These are phyloP conservation scores for Lerista edwardsae DNA, from an alignment of 2,797 vertebrate species.

Conservation along the genomic window DNA sequence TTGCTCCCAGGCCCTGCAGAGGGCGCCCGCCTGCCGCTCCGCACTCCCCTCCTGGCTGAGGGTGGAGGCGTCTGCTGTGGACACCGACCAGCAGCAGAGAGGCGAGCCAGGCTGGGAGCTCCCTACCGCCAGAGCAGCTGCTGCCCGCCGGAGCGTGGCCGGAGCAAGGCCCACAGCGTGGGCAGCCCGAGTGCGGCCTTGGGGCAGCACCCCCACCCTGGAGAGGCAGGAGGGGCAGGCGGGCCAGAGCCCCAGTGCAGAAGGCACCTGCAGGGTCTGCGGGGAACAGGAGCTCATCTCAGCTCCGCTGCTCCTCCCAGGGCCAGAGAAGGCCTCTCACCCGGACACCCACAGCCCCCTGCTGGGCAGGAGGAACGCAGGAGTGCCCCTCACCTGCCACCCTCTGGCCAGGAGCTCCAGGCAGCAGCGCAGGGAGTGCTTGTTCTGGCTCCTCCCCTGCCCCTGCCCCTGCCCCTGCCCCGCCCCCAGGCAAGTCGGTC, in stretches of 20 bases:
- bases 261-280: rapidly evolving
- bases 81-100: background rate
- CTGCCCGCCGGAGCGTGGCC: background rate
- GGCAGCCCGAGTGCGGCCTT: rapidly evolving
- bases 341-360: too few relatives aligned
- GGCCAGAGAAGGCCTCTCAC: background rate
- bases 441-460: too few relatives aligned
- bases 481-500: background rate
- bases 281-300: background rate
- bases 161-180: background rate
- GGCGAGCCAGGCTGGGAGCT: constrained; percentile 1
- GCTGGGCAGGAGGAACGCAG: background rate
- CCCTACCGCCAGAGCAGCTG: background rate
- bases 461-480: too few relatives aligned
- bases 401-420: background rate
- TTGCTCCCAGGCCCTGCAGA: background rate
- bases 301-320: background rate
- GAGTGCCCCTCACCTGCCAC: too few relatives aligned
- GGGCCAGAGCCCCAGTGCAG: background rate
- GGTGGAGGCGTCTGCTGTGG: background rate
- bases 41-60: background rate
- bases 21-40: rapidly evolving
- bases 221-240: background rate
- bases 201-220: rapidly evolving
- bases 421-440: background rate